Base-by-base conservation (phyloP, 2,797 vertebrate species). In the Silurus lanzhouensis region DNA sequence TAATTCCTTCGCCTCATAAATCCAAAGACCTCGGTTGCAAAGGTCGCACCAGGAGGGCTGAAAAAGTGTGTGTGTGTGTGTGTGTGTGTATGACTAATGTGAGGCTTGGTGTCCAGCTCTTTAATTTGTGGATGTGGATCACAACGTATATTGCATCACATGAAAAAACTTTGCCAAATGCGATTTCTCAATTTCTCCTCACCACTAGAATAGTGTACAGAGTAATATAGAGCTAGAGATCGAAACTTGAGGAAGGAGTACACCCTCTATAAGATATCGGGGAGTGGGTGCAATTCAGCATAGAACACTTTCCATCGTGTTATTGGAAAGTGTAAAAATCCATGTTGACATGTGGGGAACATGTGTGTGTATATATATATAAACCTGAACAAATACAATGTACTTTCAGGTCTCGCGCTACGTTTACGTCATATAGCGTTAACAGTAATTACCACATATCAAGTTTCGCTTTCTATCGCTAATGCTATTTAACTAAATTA, bases 1-100 rank as follows among this genome's bases (percentile, higher is more conserved):
- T 88, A 86, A 88, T 86, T 44, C 44, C 48, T 61, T 44, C 74
- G 78, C 27, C 82, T 80, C 79, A 44, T 86, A 80, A 89, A 87
- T 89, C 77, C 78, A 83, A 13, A 68, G 64, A 52, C 66, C 64
- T 78, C 3, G 2, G 6, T 82, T 31, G n/a, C 5, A 44, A 22
- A 83, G 78, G 67, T 64, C 5, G 9, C 55, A 46, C 58, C 19
- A 64, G 60, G 20, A 57, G 17, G 14, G 46, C 46, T 85, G 79
- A 46, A 81, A 61, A 22, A 22, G 48, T 52, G 25, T 70, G 63
- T 58, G 76, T 72, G 44, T 71, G 68, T 46, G 68, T 71, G 67
- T 71, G 68, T 71, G 70, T 72, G 44, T 31, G 25, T 58, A 17
- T 31, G 55, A 31, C 3, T 58, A 3, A 60, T 77, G 5, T 61